Evolutionary conservation across 1,140 invertebrate genomes (phyloP).

Genomic region (Tetramorium simillimum): DNA sequence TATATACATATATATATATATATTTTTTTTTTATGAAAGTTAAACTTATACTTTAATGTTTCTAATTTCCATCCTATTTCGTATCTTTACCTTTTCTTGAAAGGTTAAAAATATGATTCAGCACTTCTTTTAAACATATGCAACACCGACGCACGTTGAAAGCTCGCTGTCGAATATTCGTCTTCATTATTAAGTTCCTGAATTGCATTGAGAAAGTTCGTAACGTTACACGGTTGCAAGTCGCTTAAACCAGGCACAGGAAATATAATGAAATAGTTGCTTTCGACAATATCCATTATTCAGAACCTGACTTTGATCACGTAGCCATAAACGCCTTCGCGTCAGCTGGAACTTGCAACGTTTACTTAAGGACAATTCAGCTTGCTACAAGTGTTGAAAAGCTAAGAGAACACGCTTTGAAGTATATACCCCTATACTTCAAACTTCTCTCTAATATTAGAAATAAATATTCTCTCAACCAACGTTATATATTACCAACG

Average conservation of each 20-base stretch:
- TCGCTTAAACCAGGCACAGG: background rate
- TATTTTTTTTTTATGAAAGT: background rate
- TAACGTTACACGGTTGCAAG: background rate
- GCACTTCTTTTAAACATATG: background rate
- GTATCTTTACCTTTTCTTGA: background rate
- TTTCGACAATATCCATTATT: conserved; percentile 40
- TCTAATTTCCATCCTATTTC: background rate
- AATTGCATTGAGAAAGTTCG: conserved; percentile 23
- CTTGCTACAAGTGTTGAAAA: background rate
- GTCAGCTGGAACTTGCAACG: conserved; percentile 2
- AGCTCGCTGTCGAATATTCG: background rate
- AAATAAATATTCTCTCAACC: conserved; percentile 7
- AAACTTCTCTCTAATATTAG: background rate
- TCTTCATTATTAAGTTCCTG: background rate
- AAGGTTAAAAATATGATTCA: background rate
- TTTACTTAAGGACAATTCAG: conserved; percentile 23
- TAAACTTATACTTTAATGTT: background rate
- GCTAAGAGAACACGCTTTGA: background rate
- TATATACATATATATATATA: too few species aligned
- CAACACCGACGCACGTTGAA: background rate
- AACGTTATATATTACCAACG: background rate
- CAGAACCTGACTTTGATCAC: conserved; percentile 32
- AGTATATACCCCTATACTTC: too few species aligned
- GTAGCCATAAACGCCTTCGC: background rate
- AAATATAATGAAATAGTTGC: conserved; percentile 36